Evolutionary conservation across 2,113 vertebrate species (phyloP).

Genomic region (Gallinago undulata): DNA sequence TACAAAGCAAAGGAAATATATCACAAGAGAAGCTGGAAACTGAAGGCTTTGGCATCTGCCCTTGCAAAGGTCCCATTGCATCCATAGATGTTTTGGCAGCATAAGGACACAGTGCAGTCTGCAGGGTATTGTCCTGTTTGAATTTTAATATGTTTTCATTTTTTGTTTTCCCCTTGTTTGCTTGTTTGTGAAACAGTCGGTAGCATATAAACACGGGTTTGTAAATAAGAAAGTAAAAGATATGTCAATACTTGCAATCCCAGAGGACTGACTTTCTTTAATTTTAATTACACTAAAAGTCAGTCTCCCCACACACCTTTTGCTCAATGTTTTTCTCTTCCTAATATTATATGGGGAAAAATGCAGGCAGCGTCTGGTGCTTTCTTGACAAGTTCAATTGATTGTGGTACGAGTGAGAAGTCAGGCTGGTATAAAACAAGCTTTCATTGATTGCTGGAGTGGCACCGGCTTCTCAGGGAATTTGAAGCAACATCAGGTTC

Average conservation of each 20-base stretch:
- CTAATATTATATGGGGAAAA: neutral
- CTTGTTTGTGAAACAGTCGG: neutral
- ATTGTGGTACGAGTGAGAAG: conserved; percentile 31
- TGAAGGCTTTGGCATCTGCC: neutral
- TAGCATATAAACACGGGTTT: neutral
- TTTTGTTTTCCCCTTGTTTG: neutral
- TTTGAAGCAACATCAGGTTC: conserved; percentile 25
- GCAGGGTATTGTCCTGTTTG: neutral
- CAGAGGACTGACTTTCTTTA: neutral
- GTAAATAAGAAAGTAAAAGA: neutral
- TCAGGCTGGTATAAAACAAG: conserved; percentile 42
- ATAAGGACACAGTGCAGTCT: neutral
- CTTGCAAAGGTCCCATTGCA: neutral
- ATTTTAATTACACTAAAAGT: conserved; percentile 24
- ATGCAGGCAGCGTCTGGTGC: neutral
- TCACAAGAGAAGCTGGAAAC: rapidly evolving
- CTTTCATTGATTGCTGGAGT: conserved; percentile 45
- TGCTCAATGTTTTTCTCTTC: neutral
- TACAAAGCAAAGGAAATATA: neutral
- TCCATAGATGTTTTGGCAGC: neutral
- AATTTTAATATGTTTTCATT: conserved; percentile 11
- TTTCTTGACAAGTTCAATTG: conserved; percentile 62
- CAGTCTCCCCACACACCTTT: neutral
- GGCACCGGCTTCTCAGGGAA: conserved; percentile 18
- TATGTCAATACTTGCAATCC: neutral